Base-by-base conservation (phyloP, 2,888 invertebrate genomes). In the Magallana nippona region DNA sequence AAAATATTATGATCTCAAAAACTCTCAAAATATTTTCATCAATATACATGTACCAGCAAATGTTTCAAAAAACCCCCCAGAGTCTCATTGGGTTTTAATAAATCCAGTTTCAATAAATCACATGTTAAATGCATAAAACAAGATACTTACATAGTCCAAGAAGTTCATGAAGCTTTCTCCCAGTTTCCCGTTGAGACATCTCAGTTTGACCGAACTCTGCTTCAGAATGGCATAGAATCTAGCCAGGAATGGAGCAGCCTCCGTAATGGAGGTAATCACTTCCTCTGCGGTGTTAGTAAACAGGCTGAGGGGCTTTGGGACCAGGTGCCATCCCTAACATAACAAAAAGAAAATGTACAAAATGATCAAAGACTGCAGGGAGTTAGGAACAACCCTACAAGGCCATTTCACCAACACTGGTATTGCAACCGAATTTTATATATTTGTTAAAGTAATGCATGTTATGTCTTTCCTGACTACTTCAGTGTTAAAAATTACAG, bases 261-360 rank as follows among this genome's bases (percentile, higher is more conserved):
- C 89, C 62, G 85, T 87, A 71, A 92, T 58, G 60, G 87, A 84
- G 8, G 79, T 85, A 81, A 89, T 89, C 32, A 90, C 85, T 13
- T 88, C 87, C 19, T 91, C 91, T n/a, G 85, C 85, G 79, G 87
- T 88, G 60, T 89, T 87, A 79, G 86, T 88, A 57, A 89, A 87
- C 79, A 91, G 84, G 2, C 90, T 89, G 55, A 91, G 85, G 79
- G 88, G 79, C 83, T 88, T 87, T 1, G 87, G 83, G 81, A 90
- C 90, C 44, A 91, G 56, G 84, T 92, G 92, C 92, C 92, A 92
- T 10, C 91, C 92, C 92, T 92, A 84, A 3, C 78, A 85, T 56
- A 19, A 79, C 81, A 62, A 27, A 19, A 60, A 77, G 79, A 55
- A 27, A 32, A 81, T 71, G 15, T 22, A 44, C 44, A 44, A 44